Evolutionary conservation across 2,888 invertebrate species (phyloP).

Genomic region (Brenthis ino): DNA sequence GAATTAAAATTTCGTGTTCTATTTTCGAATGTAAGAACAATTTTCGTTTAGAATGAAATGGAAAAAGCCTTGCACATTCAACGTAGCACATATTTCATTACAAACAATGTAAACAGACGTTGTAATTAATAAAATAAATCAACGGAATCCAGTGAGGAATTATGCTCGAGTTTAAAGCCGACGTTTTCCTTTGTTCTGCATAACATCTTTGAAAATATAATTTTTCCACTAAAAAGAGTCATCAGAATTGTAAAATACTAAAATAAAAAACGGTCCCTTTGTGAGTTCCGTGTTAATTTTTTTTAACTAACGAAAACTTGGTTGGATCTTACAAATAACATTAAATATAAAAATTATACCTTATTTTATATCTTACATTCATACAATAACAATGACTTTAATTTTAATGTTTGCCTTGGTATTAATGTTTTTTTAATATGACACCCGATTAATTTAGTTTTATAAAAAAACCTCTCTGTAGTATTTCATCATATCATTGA

Average conservation of each 20-base stretch:
- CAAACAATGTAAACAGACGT: slow-evolving; percentile 19
- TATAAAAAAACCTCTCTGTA: too few relatives aligned
- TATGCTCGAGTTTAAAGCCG: slow-evolving; percentile 14
- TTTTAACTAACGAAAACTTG: slow-evolving; percentile 5
- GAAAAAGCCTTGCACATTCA: slow-evolving; percentile 1
- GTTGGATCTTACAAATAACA: background rate
- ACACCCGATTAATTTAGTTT: too few relatives aligned
- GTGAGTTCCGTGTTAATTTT: slow-evolving; percentile 1
- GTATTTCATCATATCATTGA: too few relatives aligned
- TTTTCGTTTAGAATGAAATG: background rate
- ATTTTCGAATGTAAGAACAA: slow-evolving; percentile 1
- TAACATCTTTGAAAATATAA: slow-evolving; percentile 21
- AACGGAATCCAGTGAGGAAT: slow-evolving; percentile 12
- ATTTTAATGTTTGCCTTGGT: too few relatives aligned
- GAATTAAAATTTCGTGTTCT: background rate
- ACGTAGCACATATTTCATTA: slow-evolving; percentile 22
- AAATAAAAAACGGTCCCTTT: slow-evolving; percentile 17
- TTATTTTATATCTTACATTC: too few relatives aligned
- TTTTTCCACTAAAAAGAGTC: slow-evolving; percentile 23
- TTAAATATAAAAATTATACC: background rate
- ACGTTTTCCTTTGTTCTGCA: slow-evolving; percentile 24
- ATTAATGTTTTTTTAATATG: too few relatives aligned
- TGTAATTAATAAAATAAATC: slow-evolving; percentile 33
- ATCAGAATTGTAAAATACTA: slow-evolving; percentile 26
- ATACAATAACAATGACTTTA: too few relatives aligned